Conservation (phyloP, 2,888 invertebrate genomes). For the Chaitophorus viminalis region DNA sequence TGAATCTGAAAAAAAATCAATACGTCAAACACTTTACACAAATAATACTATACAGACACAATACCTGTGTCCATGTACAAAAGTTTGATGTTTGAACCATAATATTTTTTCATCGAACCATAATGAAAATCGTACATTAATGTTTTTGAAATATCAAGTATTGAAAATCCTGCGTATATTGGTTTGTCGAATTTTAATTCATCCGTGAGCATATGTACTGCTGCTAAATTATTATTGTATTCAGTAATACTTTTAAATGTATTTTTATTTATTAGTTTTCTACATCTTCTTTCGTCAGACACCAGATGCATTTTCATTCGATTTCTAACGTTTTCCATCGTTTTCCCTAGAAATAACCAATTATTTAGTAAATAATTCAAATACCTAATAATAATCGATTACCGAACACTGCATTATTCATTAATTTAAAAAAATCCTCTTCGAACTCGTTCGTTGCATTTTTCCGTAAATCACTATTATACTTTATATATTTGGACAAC, state of each 20-base stretch:
- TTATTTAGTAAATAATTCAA: neutral
- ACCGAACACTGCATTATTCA: too few relatives aligned
- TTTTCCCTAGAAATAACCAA: constrained; percentile 62
- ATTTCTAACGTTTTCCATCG: neutral
- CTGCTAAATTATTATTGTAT: neutral
- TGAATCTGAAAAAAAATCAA: too few relatives aligned
- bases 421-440: too few relatives aligned
- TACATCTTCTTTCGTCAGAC: neutral
- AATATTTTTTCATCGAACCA: neutral
- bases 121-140: neutral
- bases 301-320: neutral
- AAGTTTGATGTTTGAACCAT: too few relatives aligned
- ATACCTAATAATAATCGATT: too few relatives aligned
- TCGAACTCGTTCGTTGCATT: too few relatives aligned
- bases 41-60: too few relatives aligned
- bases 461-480: too few relatives aligned
- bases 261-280: neutral
- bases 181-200: neutral
- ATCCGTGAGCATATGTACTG: neutral
- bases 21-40: too few relatives aligned
- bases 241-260: neutral
- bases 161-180: neutral
- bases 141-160: constrained; percentile 6
- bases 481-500: neutral
- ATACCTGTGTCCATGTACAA: too few relatives aligned